Conservation (phyloP, 2,113 vertebrate genomes). For the Sakesphorus luctuosus region DNA sequence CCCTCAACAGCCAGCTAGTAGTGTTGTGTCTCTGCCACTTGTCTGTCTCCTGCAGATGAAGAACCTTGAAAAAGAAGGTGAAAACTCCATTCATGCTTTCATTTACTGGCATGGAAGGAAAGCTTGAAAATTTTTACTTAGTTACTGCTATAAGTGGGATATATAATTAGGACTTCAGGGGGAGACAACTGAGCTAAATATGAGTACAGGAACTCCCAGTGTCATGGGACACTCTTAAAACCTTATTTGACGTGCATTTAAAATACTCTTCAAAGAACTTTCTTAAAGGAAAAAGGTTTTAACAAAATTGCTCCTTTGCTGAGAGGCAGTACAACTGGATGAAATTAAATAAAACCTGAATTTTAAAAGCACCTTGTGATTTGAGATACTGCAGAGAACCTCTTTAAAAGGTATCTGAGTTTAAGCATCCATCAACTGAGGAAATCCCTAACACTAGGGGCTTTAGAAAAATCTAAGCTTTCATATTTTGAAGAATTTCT, state of each 20-base stretch:
- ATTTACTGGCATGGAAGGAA: neutral
- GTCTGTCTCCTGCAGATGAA: neutral
- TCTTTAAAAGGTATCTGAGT: slow-evolving; percentile 23
- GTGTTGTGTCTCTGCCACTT: neutral
- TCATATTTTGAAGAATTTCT: slow-evolving; percentile 16
- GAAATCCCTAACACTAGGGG: slow-evolving; percentile 17
- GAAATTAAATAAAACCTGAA: slow-evolving; percentile 11
- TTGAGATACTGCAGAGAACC: slow-evolving; percentile 19
- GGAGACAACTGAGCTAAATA: neutral
- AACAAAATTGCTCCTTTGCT: neutral
- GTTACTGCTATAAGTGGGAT: neutral
- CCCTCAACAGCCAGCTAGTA: neutral
- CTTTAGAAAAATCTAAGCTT: slow-evolving; percentile 31
- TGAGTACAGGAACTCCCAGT: neutral
- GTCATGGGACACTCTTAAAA: neutral
- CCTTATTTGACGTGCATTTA: neutral
- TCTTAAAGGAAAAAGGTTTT: neutral
- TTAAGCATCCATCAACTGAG: neutral
- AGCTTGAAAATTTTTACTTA: neutral
- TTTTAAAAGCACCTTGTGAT: slow-evolving; percentile 42
- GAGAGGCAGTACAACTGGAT: slow-evolving; percentile 7
- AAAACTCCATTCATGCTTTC: neutral
- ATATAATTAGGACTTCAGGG: neutral
- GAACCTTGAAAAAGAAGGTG: neutral
- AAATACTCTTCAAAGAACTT: neutral